Evolutionary conservation across 1,140 invertebrate species (phyloP).

Genomic region (Episyrphus balteatus): DNA sequence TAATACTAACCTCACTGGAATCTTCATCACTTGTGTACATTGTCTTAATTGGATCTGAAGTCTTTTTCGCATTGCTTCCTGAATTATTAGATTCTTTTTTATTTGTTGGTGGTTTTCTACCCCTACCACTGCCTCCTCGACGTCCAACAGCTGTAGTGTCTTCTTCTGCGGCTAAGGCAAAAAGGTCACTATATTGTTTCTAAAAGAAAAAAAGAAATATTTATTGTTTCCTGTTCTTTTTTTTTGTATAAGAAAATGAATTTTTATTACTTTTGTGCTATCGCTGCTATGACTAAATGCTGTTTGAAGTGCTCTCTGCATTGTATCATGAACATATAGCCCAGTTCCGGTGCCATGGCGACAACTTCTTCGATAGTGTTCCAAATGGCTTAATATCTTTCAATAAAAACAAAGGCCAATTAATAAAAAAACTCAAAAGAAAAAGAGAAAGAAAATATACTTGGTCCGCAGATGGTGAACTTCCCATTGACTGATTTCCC

Average conservation of each 20-base stretch:
- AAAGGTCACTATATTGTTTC: conserved; percentile 83
- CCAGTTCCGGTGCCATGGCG: conserved; percentile 45
- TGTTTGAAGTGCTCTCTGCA: conserved; percentile 79
- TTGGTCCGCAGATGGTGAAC: conserved; percentile 45
- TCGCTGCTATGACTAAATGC: conserved; percentile 72
- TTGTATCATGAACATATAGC: conserved; percentile 58
- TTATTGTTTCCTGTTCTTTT: too few relatives aligned
- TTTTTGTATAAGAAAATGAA: not conserved
- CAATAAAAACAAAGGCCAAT: conserved; percentile 5
- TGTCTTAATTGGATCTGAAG: conserved; percentile 26
- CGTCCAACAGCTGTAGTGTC: conserved; percentile 43
- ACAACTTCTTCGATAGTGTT: conserved; percentile 73
- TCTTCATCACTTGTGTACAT: conserved; percentile 34
- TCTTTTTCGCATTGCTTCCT: conserved; percentile 29
- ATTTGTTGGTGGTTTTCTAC: conserved; percentile 25
- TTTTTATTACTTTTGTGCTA: conserved; percentile 43
- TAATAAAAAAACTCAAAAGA: not conserved
- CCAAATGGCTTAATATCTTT: conserved; percentile 81
- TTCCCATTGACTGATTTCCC: conserved; percentile 47
- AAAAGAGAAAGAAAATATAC: conserved; percentile 28
- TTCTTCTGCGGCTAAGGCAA: conserved; percentile 81
- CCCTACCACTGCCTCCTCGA: conserved; percentile 29
- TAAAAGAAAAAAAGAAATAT: conserved; percentile 38
- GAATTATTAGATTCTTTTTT: conserved; percentile 34
- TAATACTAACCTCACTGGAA: conserved; percentile 26